A percentile compares a stretch with the other conserved stretches of the same genome.
Conservation (phyloP, 1,140 invertebrate genomes). For the Bombus waltoni region DNA sequence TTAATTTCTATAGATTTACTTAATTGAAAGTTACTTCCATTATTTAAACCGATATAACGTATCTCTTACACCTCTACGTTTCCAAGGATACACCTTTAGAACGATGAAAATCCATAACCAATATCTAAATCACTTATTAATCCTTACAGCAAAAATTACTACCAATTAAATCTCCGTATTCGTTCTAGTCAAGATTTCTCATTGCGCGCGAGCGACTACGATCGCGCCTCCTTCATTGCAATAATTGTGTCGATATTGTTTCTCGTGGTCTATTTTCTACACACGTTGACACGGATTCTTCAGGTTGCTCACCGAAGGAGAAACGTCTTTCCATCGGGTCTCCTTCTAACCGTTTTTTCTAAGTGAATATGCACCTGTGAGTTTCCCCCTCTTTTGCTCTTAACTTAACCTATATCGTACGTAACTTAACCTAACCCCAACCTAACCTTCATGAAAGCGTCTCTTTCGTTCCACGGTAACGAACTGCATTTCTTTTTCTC, state of each 20-base stretch:
- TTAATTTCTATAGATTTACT: no score
- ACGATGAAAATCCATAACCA: background rate
- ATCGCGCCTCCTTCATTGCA: no score
- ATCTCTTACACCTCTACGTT: background rate
- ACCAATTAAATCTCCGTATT: background rate
- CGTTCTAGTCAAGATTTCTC: background rate
- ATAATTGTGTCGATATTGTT: slow-evolving; percentile 10
- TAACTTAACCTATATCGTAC: background rate
- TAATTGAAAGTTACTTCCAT: no score
- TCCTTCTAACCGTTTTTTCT: background rate
- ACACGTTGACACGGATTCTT: slow-evolving; percentile 33
- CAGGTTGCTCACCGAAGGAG: background rate
- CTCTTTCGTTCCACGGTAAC: background rate
- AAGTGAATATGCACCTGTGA: slow-evolving; percentile 32
- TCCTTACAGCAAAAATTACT: background rate
- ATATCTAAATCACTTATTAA: background rate
- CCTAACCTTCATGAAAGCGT: background rate
- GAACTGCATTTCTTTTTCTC: background rate
- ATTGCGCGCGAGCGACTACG: background rate
- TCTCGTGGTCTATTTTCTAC: slow-evolving; percentile 19
- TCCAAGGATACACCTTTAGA: background rate
- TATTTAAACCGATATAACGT: no score
- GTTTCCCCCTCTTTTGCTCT: background rate
- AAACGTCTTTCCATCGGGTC: background rate
- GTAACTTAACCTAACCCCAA: no score